phyloP scores from a whole-genome alignment of 2,888 invertebrate species.

The Ramazzottius varieornatus region DNA sequence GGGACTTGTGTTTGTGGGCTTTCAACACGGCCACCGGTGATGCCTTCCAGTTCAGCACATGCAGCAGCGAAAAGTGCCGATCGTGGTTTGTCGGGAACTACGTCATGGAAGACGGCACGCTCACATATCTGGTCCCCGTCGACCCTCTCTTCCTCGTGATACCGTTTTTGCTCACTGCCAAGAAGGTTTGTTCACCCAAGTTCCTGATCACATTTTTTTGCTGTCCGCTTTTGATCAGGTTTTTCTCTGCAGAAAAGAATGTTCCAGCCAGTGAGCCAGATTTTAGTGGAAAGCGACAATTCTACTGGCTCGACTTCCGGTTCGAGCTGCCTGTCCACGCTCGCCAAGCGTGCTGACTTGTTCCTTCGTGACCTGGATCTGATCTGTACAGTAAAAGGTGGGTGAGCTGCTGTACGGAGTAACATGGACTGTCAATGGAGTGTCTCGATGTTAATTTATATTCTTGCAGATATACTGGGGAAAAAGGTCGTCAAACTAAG shows the following conservation, averaged over 20 bases:
- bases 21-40: neutral
- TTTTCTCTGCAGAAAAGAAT: neutral
- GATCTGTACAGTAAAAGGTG: neutral
- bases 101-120: neutral
- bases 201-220: too few relatives aligned
- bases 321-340: neutral
- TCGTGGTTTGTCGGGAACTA: conserved; percentile 2
- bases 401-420: neutral
- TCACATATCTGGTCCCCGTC: neutral
- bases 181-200: neutral
- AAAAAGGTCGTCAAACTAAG: neutral
- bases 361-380: neutral
- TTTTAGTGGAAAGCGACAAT: neutral
- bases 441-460: too few relatives aligned
- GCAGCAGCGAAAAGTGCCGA: neutral
- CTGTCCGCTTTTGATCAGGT: neutral
- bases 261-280: neutral
- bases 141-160: neutral
- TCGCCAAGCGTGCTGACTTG: neutral
- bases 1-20: neutral
- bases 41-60: neutral
- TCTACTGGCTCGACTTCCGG: neutral
- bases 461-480: too few relatives aligned
- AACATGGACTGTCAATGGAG: too few relatives aligned
- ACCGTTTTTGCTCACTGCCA: neutral